A percentile compares a stretch with the other conserved stretches of the same genome.
phyloP scores from a whole-genome alignment of 1,140 invertebrate species.

The Drosophila leontia region DNA sequence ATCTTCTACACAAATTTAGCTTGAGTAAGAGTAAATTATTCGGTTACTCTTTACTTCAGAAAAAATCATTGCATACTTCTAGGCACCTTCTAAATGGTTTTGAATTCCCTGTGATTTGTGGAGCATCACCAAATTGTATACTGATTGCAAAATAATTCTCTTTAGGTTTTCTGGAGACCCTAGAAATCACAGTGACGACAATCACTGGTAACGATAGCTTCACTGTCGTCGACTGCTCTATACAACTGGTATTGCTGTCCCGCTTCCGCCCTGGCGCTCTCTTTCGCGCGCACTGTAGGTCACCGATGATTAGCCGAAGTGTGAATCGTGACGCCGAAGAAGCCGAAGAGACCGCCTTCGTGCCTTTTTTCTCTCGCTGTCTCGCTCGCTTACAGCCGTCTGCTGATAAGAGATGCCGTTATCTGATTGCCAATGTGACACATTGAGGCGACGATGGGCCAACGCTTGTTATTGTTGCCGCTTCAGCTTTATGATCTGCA shows the following conservation, averaged over 20 bases:
- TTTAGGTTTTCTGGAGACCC: not conserved
- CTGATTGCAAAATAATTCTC: no score
- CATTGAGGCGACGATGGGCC: constrained; percentile 52
- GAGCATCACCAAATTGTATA: no score
- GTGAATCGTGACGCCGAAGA: constrained; percentile 17
- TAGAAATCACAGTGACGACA: not conserved
- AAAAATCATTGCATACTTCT: no score
- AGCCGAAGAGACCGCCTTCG: not conserved
- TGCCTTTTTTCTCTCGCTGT: not conserved
- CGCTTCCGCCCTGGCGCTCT: not conserved
- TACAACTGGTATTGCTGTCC: not conserved
- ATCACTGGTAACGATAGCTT: not conserved
- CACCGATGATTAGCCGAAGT: constrained; percentile 13
- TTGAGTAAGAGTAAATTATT: no score
- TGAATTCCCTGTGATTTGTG: no score
- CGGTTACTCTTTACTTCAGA: no score
- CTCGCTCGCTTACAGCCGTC: not conserved
- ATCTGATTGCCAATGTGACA: constrained; percentile 63
- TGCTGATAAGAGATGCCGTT: constrained; percentile 58
- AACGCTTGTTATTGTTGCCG: constrained; percentile 29
- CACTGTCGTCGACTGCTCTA: not conserved
- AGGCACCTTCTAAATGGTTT: no score
- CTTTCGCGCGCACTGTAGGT: constrained; percentile 2
- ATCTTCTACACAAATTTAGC: no score
- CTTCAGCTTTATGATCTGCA: constrained; percentile 53